These are phyloP conservation scores for Iguana delicatissima DNA, from an alignment of 2,797 vertebrate species.

Conservation along the genomic window DNA sequence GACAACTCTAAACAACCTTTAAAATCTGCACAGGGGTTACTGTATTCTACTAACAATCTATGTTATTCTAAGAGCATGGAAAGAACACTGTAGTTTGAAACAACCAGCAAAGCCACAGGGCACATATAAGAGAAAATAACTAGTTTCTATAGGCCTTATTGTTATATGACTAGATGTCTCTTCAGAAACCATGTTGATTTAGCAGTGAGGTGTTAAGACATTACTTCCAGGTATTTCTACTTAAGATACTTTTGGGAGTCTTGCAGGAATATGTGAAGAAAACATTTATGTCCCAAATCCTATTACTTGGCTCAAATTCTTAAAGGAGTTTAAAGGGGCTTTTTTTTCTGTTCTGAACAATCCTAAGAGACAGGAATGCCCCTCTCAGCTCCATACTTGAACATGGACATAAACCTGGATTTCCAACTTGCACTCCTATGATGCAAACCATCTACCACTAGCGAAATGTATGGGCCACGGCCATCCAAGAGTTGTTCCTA, in stretches of 20 bases:
- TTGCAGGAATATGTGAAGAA: neutral
- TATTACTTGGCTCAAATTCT: neutral
- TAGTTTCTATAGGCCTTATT: neutral
- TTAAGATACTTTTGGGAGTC: neutral
- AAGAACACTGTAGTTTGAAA: neutral
- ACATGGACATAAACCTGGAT: neutral
- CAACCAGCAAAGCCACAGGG: neutral
- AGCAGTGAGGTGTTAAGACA: neutral
- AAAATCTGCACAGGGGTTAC: neutral
- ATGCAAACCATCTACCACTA: constrained; percentile 25
- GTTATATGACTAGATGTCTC: neutral
- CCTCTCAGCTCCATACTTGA: neutral
- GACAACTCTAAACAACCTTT: neutral
- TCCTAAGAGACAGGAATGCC: neutral
- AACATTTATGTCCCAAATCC: neutral
- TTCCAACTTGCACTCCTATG: neutral
- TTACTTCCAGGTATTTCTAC: constrained; percentile 3
- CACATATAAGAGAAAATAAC: neutral
- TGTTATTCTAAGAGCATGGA: neutral
- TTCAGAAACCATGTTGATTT: neutral
- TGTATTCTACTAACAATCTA: neutral
- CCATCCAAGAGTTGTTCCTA: constrained; percentile 51
- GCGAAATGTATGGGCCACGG: constrained; percentile 15
- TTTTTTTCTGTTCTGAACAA: neutral
- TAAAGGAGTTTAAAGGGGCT: neutral